These are phyloP conservation scores for Epizoanthus stellaris DNA, from an alignment of 92 coral and sea anemone species.

Conservation along the genomic window DNA sequence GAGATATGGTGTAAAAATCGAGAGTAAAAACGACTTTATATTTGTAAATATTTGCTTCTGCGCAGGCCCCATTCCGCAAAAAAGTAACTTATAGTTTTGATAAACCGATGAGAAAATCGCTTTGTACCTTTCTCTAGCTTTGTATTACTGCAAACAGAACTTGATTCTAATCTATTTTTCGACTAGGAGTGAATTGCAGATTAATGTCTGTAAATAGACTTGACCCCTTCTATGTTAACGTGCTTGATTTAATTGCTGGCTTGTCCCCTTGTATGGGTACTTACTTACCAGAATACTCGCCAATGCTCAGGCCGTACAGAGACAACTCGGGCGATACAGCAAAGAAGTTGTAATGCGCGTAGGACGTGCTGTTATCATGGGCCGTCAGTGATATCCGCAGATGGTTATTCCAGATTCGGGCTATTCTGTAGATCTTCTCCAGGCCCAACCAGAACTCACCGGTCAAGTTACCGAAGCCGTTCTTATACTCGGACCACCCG, in stretches of 20 bases:
- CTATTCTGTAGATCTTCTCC: conserved; percentile 27
- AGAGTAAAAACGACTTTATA: too few species aligned
- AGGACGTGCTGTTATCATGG: background rate
- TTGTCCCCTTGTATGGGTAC: background rate
- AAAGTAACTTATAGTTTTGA: too few species aligned
- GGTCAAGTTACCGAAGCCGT: conserved; percentile 34
- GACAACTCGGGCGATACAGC: conserved; percentile 10
- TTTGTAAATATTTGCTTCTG: too few species aligned
- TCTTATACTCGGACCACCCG: conserved; percentile 29
- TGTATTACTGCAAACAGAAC: too few species aligned
- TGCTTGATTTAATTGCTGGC: too few species aligned
- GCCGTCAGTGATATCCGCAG: conserved; percentile 12
- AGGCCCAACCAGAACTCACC: conserved; percentile 43
- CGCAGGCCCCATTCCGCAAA: too few species aligned
- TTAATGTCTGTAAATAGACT: too few species aligned
- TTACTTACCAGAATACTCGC: conserved; percentile 16
- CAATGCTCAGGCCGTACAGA: conserved; percentile 25
- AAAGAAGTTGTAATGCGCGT: conserved; percentile 19
- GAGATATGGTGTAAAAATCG: too few species aligned
- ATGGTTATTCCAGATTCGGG: background rate
- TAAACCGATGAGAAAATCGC: too few species aligned
- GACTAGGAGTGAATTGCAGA: too few species aligned
- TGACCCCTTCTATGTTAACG: background rate
- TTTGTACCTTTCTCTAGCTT: too few species aligned
- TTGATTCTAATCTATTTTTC: too few species aligned